Conservation (phyloP, 2,797 vertebrate genomes). For the Nothura maculosa region DNA sequence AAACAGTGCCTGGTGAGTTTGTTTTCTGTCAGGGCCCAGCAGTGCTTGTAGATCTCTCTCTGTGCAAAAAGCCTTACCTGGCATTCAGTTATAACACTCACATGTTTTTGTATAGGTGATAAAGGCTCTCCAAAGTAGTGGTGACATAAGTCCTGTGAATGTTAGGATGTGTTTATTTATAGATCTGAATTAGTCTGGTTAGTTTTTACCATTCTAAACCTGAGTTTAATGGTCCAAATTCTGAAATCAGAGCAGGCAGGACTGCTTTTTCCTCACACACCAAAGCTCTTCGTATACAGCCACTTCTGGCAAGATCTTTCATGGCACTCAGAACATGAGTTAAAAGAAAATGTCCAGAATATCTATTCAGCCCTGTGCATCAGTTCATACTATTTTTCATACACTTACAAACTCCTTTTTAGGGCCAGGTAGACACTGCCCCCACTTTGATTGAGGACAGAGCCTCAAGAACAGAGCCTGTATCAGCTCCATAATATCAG, state of each 20-base stretch:
- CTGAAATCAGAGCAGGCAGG: background rate
- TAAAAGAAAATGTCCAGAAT: background rate
- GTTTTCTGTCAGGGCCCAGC: background rate
- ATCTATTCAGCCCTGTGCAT: background rate
- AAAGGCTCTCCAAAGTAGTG: background rate
- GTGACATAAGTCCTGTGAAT: background rate
- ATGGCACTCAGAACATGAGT: background rate
- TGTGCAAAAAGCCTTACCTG: background rate
- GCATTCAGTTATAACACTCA: background rate
- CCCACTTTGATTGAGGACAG: background rate
- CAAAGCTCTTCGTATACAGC: background rate
- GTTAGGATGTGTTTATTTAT: background rate
- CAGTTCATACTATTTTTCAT: background rate
- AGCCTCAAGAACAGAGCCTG: background rate
- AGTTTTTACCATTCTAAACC: background rate
- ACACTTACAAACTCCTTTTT: background rate
- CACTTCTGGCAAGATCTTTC: background rate
- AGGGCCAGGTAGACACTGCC: background rate
- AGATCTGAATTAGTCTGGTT: background rate
- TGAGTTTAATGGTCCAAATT: background rate
- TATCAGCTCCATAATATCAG: background rate
- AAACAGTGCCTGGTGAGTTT: background rate
- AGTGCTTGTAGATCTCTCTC: background rate
- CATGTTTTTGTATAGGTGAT: background rate
- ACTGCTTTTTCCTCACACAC: background rate